These are phyloP conservation scores for Acleris cristana DNA, from an alignment of 2,888 invertebrate species.

Conservation along the genomic window DNA sequence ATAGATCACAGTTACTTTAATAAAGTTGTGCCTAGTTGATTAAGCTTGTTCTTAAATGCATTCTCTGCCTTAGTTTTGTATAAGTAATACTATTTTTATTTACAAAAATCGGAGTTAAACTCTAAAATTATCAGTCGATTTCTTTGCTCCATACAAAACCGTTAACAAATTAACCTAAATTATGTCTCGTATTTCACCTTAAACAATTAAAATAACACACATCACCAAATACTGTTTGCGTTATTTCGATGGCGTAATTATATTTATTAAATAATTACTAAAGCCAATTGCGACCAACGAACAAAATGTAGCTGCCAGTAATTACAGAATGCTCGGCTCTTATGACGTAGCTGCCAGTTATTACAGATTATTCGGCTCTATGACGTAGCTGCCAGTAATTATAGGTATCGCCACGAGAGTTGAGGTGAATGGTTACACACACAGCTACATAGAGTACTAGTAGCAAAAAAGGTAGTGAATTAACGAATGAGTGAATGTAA, in stretches of 20 bases:
- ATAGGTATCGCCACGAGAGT: too few relatives aligned
- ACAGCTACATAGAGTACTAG: too few relatives aligned
- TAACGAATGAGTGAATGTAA: too few relatives aligned
- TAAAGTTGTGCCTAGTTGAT: conserved; percentile 58
- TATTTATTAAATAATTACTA: neutral
- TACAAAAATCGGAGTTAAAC: conserved; percentile 58
- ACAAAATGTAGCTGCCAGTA: too few relatives aligned
- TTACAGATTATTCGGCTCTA: too few relatives aligned
- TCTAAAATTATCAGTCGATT: conserved; percentile 80
- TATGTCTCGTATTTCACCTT: conserved; percentile 26
- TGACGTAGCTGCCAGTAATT: too few relatives aligned
- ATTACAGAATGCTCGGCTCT: too few relatives aligned
- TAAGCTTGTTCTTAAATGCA: conserved; percentile 55
- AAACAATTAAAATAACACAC: conserved; percentile 14
- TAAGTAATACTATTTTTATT: conserved; percentile 42
- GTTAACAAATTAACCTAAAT: conserved; percentile 46
- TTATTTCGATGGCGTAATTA: conserved; percentile 1
- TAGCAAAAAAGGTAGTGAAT: too few relatives aligned
- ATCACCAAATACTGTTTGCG: conserved; percentile 23
- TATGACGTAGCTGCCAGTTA: too few relatives aligned
- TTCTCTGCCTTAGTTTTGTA: conserved; percentile 41
- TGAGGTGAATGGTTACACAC: too few relatives aligned
- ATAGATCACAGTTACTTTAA: conserved; percentile 67
- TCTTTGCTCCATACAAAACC: conserved; percentile 59
- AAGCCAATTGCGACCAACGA: too few relatives aligned